These are phyloP conservation scores for Xanthorhoe spadicearia DNA, from an alignment of 2,888 invertebrate genomes.

Conservation along the genomic window DNA sequence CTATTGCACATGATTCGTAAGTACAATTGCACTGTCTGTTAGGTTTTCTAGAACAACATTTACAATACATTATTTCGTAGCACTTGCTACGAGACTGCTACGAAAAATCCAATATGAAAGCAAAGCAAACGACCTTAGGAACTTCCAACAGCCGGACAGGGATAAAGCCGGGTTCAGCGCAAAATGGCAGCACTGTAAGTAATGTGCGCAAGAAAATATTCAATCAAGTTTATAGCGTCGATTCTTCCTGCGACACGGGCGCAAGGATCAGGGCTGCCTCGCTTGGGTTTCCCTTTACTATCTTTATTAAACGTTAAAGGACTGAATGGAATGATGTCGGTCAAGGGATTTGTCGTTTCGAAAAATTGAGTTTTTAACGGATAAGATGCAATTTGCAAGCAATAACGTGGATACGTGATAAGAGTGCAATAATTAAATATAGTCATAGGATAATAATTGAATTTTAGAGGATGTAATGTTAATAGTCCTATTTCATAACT, in stretches of 20 bases:
- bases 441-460: no score
- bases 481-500: no score
- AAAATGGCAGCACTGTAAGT: constrained; percentile 36
- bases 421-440: no score
- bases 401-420: no score
- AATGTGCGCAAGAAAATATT: constrained; percentile 63
- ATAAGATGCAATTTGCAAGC: no score
- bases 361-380: no score
- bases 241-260: constrained; percentile 50
- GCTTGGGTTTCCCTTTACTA: constrained; percentile 13
- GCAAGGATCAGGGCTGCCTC: constrained; percentile 31
- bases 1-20: background rate
- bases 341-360: no score
- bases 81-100: constrained; percentile 25
- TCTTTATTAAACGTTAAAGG: background rate
- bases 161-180: constrained; percentile 18
- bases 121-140: constrained; percentile 14
- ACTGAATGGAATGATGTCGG: background rate
- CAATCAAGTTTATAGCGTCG: constrained; percentile 69
- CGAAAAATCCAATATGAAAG: constrained; percentile 17
- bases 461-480: no score
- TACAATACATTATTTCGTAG: background rate
- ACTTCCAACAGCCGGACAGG: constrained; percentile 17
- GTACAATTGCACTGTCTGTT: background rate
- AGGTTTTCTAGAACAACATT: background rate